phyloP scores from a whole-genome alignment of 2,113 vertebrate species.

The Dunckerocampus dactyliophorus region DNA sequence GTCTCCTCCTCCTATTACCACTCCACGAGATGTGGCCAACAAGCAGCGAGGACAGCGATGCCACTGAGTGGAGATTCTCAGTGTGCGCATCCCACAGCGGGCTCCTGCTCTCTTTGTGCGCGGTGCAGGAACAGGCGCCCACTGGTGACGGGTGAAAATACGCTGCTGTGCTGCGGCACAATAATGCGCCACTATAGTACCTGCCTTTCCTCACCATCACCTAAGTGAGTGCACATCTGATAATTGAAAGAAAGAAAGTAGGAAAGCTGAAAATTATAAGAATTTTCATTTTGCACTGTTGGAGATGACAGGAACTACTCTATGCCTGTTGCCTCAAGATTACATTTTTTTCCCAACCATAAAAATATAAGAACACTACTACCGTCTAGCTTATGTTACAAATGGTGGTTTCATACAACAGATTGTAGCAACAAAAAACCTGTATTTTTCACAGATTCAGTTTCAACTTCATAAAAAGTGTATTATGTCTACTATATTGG shows the following conservation, averaged over 20 bases:
- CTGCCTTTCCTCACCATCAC: constrained; percentile 18
- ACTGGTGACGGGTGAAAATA: constrained; percentile 64
- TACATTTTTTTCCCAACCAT: too few relatives aligned
- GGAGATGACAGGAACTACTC: too few relatives aligned
- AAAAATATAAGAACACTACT: too few relatives aligned
- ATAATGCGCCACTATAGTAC: constrained; percentile 62
- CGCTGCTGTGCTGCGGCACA: constrained; percentile 33
- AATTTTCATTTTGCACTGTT: too few relatives aligned
- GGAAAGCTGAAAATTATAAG: neutral
- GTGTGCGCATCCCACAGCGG: constrained; percentile 54
- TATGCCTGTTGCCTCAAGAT: too few relatives aligned
- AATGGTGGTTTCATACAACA: too few relatives aligned
- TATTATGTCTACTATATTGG: too few relatives aligned
- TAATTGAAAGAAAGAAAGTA: neutral
- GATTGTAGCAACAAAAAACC: too few relatives aligned
- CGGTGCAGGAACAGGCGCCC: constrained; percentile 63
- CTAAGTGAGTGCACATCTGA: neutral
- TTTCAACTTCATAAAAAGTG: too few relatives aligned
- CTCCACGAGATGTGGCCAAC: constrained; percentile 44
- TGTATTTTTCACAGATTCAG: too few relatives aligned
- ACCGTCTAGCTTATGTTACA: too few relatives aligned
- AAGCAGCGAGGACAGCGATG: constrained; percentile 44
- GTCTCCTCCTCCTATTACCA: constrained; percentile 26
- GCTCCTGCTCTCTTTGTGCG: constrained; percentile 61
- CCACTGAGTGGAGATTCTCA: constrained; percentile 52